Evolutionary conservation across 2,888 invertebrate genomes (phyloP), one percentile per base, ranked within the genome.

Genomic region (Trisateles emortualis): DNA sequence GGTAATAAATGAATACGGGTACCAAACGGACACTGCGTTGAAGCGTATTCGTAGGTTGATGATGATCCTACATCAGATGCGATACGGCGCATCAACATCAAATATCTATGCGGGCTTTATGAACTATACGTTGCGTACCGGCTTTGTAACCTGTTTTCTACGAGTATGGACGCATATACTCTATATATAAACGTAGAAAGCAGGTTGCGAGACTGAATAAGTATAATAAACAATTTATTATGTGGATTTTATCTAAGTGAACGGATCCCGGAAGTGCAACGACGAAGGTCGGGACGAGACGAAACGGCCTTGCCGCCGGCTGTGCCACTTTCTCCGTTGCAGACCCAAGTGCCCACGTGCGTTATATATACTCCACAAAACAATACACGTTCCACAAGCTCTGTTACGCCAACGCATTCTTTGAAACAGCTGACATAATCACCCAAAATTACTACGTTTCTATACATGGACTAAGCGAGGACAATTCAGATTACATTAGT

Each of bases 281-380:
- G 70, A 70, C 79, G 87, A 90, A 91, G 91, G 90, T 89, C 89
- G 86, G 71, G 81, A 76, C 82, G 78, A 78, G 74, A 76, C 79
- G 74, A 77, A 81, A 83, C 88, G 90, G 86, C 91, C 92, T 91
- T 92, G 91, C 88, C 88, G 83, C 65, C 79, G 86, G 87, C 85
- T 88, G 90, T 87, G 85, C 88, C 78, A 91, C 92, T 92, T 91
- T 92, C 92, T 86, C 90, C 81, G 74, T 62, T 72, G 77, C 78
- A 79, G 76, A 76, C 77, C 64, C 64, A 68, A 74, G 72, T 79
- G 78, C 86, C 87, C 88, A 89, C 88, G 86, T 86, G 86, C 76
- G 81, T 84, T 85, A 83, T 81, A 83, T 84, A 73, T 76, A 59
- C 56, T 70, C 65, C 59, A 75, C 76, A 75, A 83, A 83, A 88